Conservation (phyloP, 2,888 invertebrate species). For the Lasioglossum morio region DNA sequence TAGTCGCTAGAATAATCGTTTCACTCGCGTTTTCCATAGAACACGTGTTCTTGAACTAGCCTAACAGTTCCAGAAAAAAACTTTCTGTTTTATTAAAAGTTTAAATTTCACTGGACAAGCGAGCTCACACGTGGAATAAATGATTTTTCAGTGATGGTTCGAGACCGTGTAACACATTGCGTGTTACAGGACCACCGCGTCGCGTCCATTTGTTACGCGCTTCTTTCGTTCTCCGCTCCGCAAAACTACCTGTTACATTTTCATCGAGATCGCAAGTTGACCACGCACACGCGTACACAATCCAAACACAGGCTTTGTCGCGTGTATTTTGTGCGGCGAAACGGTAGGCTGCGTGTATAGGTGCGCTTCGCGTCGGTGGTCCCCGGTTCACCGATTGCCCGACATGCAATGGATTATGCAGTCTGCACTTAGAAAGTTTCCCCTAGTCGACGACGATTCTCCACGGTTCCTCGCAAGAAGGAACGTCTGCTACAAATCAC, state of each 20-base stretch:
- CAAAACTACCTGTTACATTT: conserved; percentile 67
- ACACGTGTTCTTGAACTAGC: too few relatives aligned
- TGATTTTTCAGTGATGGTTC: too few relatives aligned
- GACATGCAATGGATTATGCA: conserved; percentile 70
- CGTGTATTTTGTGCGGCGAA: conserved; percentile 14
- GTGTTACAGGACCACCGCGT: not conserved
- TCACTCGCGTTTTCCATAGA: too few relatives aligned
- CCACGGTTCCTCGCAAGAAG: conserved; percentile 40
- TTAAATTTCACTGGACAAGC: not conserved
- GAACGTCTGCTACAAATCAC: conserved; percentile 34
- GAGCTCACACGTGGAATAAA: not conserved
- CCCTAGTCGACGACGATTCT: conserved; percentile 64
- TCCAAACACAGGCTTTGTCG: not conserved
- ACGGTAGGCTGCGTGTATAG: conserved; percentile 6
- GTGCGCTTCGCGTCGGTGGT: not conserved
- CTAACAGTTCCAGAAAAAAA: not conserved
- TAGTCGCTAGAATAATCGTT: too few relatives aligned
- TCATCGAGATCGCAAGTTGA: conserved; percentile 60
- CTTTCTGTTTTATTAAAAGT: too few relatives aligned
- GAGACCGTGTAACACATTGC: conserved; percentile 37
- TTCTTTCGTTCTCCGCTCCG: conserved; percentile 19
- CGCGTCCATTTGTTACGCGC: conserved; percentile 15
- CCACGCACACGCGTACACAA: conserved; percentile 7
- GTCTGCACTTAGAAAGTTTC: conserved; percentile 72
- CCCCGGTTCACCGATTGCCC: conserved; percentile 37